Conservation (phyloP, 2,797 vertebrate genomes). For the Sebastes hubbsi region DNA sequence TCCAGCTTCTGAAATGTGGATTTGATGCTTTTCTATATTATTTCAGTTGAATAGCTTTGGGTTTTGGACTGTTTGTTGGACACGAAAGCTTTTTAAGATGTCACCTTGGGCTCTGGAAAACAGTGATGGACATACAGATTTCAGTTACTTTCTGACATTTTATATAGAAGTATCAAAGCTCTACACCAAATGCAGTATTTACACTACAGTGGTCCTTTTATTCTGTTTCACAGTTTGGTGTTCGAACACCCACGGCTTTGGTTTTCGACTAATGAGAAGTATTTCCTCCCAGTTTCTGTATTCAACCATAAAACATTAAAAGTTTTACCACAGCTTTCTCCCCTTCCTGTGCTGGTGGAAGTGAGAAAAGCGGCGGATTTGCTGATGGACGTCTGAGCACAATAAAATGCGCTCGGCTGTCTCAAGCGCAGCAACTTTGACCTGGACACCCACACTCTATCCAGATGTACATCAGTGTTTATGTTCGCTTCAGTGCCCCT, state of each 20-base stretch:
- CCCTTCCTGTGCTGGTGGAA: constrained; percentile 23
- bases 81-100: neutral
- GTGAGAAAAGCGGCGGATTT: constrained; percentile 5
- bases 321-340: constrained; percentile 32
- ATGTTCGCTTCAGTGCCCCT: constrained; percentile 67
- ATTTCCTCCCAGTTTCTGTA: constrained; percentile 35
- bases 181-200: neutral
- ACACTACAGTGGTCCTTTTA: neutral
- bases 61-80: neutral
- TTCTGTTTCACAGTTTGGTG: constrained; percentile 24
- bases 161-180: neutral
- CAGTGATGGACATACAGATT: neutral
- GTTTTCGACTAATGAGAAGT: constrained; percentile 53
- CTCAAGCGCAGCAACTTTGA: constrained; percentile 64
- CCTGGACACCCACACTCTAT: constrained; percentile 74
- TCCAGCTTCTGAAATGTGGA: neutral
- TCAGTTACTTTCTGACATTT: neutral
- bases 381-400: constrained; percentile 58
- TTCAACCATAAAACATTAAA: constrained; percentile 26
- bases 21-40: neutral
- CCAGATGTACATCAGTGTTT: constrained; percentile 78
- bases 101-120: neutral
- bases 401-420: constrained; percentile 69
- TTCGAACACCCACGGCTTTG: constrained; percentile 36
- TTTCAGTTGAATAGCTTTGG: neutral